A percentile compares a stretch with the other conserved stretches of the same genome.
Conservation (phyloP, 2,888 invertebrate genomes). For the Phyto melanocephala region DNA sequence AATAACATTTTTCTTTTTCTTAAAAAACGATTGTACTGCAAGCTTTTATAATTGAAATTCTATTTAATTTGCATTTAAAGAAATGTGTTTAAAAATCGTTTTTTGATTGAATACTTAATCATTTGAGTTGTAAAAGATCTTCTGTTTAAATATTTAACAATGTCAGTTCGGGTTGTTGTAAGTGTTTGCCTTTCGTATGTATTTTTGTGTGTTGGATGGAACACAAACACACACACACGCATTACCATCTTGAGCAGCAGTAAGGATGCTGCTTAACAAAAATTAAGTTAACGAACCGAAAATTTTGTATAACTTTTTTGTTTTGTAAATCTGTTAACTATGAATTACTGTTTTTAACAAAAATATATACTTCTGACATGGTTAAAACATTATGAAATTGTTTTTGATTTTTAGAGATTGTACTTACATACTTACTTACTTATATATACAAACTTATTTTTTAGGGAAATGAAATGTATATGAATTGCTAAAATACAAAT, state of each 20-base stretch:
- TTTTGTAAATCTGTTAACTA: neutral
- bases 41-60: constrained; percentile 19
- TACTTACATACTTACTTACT: too few relatives aligned
- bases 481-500: too few relatives aligned
- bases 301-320: neutral
- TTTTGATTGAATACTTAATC: neutral
- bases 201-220: neutral
- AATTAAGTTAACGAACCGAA: neutral
- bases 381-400: too few relatives aligned
- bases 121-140: neutral
- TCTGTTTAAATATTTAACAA: neutral
- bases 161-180: neutral
- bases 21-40: neutral
- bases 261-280: neutral
- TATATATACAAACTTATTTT: too few relatives aligned
- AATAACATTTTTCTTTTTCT: neutral
- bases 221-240: too few relatives aligned
- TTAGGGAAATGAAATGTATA: too few relatives aligned
- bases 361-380: neutral
- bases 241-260: neutral
- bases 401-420: too few relatives aligned
- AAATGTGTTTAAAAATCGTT: neutral
- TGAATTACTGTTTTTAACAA: neutral
- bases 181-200: neutral
- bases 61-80: constrained; percentile 35